Evolutionary conservation across 2,888 invertebrate genomes (phyloP).

Genomic region (Eupithecia subumbrata): DNA sequence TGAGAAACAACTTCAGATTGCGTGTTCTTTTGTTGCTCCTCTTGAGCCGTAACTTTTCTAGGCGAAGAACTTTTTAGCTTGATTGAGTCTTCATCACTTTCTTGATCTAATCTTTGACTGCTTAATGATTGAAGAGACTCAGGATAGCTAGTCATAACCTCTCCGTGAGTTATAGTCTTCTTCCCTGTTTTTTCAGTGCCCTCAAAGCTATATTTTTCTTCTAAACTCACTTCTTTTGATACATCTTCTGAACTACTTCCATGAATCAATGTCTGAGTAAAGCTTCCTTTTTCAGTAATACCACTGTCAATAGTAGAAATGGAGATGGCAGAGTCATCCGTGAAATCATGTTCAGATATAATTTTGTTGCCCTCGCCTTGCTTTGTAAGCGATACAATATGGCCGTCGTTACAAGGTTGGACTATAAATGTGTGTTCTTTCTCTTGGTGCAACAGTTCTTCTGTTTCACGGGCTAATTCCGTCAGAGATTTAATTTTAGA

Average conservation of each 20-base stretch:
- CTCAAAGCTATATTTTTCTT: conserved; percentile 78
- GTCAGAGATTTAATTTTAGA: conserved; percentile 43
- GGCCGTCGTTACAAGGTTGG: conserved; percentile 43
- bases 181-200: conserved; percentile 68
- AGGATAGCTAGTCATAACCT: conserved; percentile 38
- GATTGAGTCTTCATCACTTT: conserved; percentile 46
- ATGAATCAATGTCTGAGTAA: conserved; percentile 54
- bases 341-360: conserved; percentile 40
- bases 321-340: conserved; percentile 48
- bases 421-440: conserved; percentile 44
- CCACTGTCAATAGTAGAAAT: conserved; percentile 58
- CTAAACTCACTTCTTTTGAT: conserved; percentile 73
- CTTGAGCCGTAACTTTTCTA: conserved; percentile 36
- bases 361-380: conserved; percentile 41
- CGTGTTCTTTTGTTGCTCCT: conserved; percentile 35
- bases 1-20: conserved; percentile 47
- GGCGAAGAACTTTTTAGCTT: conserved; percentile 51
- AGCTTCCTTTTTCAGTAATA: conserved; percentile 55
- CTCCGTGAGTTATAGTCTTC: conserved; percentile 40
- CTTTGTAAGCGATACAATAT: conserved; percentile 25
- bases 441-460: conserved; percentile 56
- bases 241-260: conserved; percentile 75
- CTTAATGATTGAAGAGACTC: conserved; percentile 51
- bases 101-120: conserved; percentile 47
- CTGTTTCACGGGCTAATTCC: conserved; percentile 50